These are phyloP conservation scores for Strigops habroptila DNA, from an alignment of 2,113 vertebrate species.

Conservation along the genomic window DNA sequence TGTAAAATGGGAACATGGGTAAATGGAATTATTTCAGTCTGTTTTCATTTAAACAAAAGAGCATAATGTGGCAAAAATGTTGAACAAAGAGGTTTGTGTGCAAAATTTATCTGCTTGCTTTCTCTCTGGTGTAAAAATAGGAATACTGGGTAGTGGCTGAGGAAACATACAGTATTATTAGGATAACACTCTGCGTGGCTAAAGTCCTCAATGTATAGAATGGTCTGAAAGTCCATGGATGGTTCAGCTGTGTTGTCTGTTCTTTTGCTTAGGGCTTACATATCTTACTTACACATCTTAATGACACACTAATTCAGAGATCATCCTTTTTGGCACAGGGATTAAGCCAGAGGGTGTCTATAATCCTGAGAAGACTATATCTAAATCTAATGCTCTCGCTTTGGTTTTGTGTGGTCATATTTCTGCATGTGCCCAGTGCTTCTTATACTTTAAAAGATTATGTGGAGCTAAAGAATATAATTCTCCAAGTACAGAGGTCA, in stretches of 20 bases:
- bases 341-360: not conserved
- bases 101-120: not conserved
- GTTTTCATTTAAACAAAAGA: not conserved
- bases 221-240: not conserved
- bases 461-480: not conserved
- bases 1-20: not conserved
- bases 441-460: not conserved
- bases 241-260: not conserved
- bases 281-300: not conserved
- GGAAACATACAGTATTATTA: not conserved
- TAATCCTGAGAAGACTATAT: not conserved
- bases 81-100: not conserved
- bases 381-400: not conserved
- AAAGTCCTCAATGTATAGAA: not conserved
- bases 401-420: not conserved
- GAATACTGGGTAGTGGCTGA: not conserved
- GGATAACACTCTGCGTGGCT: not conserved
- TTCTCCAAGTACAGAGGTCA: not conserved
- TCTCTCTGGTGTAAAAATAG: not conserved
- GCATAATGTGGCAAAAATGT: not conserved
- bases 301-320: not conserved
- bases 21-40: not conserved
- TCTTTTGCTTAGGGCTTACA: not conserved
- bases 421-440: not conserved
- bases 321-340: not conserved